Conservation (phyloP, 2,113 vertebrate genomes). For the Stomatorhinus ivindoensis region DNA sequence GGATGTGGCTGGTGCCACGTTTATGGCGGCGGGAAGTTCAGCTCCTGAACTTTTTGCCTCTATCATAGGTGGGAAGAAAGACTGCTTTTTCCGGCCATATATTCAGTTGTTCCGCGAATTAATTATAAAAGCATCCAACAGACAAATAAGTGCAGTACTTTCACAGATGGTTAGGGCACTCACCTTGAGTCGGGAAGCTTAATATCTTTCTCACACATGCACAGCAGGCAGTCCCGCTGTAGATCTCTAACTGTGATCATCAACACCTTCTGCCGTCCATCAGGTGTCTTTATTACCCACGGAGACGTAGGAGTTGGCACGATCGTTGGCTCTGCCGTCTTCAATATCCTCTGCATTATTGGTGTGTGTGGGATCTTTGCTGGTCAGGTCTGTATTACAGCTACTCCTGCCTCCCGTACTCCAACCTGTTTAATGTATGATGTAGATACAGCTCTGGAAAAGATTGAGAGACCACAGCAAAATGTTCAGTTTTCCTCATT, state of each 20-base stretch:
- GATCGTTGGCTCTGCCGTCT: conserved; percentile 81
- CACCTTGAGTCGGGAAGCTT: background rate
- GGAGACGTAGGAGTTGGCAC: conserved; percentile 83
- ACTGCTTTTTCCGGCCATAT: background rate
- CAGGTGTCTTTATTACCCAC: conserved; percentile 83
- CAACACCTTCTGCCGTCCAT: background rate
- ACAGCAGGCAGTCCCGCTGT: background rate
- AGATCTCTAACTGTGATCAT: conserved; percentile 7
- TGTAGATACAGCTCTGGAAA: background rate
- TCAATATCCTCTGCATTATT: conserved; percentile 82
- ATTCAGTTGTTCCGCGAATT: background rate
- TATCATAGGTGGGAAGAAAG: conserved; percentile 65
- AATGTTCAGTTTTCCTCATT: background rate
- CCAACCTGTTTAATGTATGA: background rate
- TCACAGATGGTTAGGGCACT: background rate
- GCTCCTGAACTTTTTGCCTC: conserved; percentile 83
- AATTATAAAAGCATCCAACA: background rate
- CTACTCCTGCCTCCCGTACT: background rate
- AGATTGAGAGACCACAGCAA: background rate
- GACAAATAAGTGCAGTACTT: background rate
- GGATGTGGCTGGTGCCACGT: conserved; percentile 83
- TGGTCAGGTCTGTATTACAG: conserved; percentile 61
- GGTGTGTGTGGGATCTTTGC: conserved; percentile 80
- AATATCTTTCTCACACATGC: background rate
- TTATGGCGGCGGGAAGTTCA: conserved; percentile 86